These are phyloP conservation scores for Nasonovia ribisnigri DNA, from an alignment of 2,888 invertebrate genomes.

Conservation along the genomic window DNA sequence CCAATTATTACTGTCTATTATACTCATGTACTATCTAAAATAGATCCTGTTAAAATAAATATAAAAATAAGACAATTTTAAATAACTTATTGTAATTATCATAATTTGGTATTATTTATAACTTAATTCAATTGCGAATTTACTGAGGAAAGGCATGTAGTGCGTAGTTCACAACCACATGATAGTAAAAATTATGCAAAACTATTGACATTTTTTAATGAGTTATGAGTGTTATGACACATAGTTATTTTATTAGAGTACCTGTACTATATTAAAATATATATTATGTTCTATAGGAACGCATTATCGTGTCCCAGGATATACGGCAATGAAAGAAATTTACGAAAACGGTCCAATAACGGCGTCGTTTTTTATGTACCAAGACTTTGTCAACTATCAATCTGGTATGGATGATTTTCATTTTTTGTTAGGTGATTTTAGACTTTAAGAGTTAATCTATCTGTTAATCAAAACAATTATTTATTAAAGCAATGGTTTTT, in stretches of 20 bases:
- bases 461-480: background rate
- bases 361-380: conserved; percentile 60
- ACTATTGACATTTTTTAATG: background rate
- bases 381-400: conserved; percentile 65
- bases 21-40: too few species aligned
- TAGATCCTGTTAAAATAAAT: background rate
- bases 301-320: conserved; percentile 37
- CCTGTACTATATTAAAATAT: background rate
- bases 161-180: background rate
- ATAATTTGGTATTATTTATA: background rate
- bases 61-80: background rate
- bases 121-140: background rate
- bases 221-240: background rate
- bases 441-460: background rate
- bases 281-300: background rate
- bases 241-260: background rate
- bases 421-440: background rate
- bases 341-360: conserved; percentile 66
- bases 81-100: background rate
- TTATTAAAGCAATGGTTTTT: background rate
- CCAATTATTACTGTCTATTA: background rate
- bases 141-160: background rate
- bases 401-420: conserved; percentile 54
- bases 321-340: conserved; percentile 63
- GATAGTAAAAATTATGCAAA: background rate